These are phyloP conservation scores for Lissonota sp. DNA, from an alignment of 2,888 invertebrate species.

Conservation along the genomic window DNA sequence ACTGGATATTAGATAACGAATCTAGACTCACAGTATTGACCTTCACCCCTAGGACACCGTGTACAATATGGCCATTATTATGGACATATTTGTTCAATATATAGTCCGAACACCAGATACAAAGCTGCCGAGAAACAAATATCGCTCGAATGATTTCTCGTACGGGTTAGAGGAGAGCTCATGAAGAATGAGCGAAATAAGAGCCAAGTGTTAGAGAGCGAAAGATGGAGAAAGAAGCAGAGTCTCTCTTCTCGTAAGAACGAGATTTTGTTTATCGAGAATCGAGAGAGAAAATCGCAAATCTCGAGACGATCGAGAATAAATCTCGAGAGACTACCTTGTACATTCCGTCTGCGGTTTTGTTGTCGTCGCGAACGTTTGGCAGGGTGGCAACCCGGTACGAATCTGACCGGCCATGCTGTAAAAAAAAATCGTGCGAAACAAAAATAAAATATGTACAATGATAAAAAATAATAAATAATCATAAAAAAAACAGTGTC, in stretches of 20 bases:
- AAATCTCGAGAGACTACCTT: slow-evolving; percentile 88
- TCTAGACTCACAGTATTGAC: too few species aligned
- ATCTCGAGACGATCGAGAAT: slow-evolving; percentile 25
- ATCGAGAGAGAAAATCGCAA: not conserved
- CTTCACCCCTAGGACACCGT: too few species aligned
- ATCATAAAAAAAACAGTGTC: slow-evolving; percentile 34
- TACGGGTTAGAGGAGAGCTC: not conserved
- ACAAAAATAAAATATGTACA: slow-evolving; percentile 70
- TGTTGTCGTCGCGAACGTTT: slow-evolving; percentile 96
- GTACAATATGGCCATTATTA: too few species aligned
- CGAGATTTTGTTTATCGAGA: slow-evolving; percentile 36
- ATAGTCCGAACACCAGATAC: too few species aligned
- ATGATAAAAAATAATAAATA: slow-evolving; percentile 62
- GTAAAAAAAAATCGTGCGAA: slow-evolving; percentile 83
- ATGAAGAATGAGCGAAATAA: slow-evolving; percentile 8
- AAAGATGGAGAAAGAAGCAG: slow-evolving; percentile 47
- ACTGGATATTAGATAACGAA: too few species aligned
- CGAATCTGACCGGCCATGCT: slow-evolving; percentile 98
- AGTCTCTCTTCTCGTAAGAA: slow-evolving; percentile 17
- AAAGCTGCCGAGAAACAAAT: too few species aligned
- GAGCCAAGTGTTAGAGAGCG: slow-evolving; percentile 81
- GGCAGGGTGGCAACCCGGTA: slow-evolving; percentile 98
- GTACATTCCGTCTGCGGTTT: slow-evolving; percentile 96
- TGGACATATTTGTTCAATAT: too few species aligned
- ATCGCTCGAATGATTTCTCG: not conserved